These are phyloP conservation scores for Machaerirhynchus nigripectus DNA, from an alignment of 2,113 vertebrate genomes.

Conservation along the genomic window DNA sequence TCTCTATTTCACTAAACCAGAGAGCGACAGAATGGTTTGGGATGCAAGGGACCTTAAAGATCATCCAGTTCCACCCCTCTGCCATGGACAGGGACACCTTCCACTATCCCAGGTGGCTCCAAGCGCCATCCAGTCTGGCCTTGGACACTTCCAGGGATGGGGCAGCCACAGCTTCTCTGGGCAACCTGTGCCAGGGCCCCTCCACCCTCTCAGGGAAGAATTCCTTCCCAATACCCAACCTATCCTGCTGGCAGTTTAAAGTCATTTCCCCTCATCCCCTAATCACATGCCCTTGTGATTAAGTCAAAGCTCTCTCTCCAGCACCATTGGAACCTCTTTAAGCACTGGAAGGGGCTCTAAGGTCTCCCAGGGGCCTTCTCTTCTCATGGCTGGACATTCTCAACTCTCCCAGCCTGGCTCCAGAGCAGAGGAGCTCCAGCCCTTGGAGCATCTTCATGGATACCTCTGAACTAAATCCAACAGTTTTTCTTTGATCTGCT, in stretches of 20 bases:
- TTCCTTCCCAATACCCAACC: neutral
- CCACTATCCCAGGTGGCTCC: rapidly evolving
- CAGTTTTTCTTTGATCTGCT: neutral
- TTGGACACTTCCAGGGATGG: neutral
- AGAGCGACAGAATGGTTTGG: neutral
- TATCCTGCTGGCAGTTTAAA: neutral
- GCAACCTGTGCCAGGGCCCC: rapidly evolving
- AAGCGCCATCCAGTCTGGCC: rapidly evolving
- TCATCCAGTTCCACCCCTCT: neutral
- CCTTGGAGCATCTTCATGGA: neutral
- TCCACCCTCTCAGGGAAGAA: rapidly evolving
- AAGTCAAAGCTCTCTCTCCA: neutral
- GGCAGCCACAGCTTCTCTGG: neutral
- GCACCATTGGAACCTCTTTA: neutral
- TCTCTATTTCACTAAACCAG: neutral
- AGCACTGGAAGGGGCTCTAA: neutral
- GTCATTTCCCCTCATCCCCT: neutral
- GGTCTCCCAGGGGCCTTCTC: neutral
- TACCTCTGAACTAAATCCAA: neutral
- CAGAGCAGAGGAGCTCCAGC: neutral
- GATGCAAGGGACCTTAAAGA: neutral
- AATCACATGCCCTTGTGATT: neutral
- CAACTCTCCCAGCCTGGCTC: neutral
- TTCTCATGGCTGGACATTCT: neutral
- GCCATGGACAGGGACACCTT: neutral